phyloP scores from a whole-genome alignment of 1,140 invertebrate genomes.

The Euura lappo region DNA sequence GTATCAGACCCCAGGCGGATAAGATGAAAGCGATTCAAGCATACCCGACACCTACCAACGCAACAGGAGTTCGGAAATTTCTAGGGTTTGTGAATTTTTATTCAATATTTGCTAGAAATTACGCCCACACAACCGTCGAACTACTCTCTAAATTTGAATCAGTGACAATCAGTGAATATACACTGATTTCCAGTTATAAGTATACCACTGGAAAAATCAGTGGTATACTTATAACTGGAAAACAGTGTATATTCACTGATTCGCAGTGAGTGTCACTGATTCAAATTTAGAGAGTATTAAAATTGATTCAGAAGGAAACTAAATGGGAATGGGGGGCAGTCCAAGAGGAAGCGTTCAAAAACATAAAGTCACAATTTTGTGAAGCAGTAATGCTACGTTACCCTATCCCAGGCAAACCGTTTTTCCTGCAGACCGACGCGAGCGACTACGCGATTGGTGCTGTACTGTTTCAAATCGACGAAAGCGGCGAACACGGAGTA shows the following conservation, averaged over 20 bases:
- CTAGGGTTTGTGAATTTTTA: slow-evolving; percentile 55
- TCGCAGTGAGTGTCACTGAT: too few relatives aligned
- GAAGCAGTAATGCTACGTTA: slow-evolving; percentile 36
- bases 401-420: slow-evolving; percentile 31
- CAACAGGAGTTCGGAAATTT: slow-evolving; percentile 49
- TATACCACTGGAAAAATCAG: too few relatives aligned
- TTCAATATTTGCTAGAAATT: slow-evolving; percentile 41
- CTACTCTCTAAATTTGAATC: too few relatives aligned
- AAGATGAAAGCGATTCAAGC: slow-evolving; percentile 36
- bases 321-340: slow-evolving; percentile 23
- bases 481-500: background rate
- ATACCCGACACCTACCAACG: slow-evolving; percentile 38
- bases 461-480: slow-evolving; percentile 35
- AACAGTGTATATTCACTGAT: too few relatives aligned
- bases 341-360: slow-evolving; percentile 21
- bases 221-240: too few relatives aligned
- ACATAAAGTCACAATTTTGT: slow-evolving; percentile 11
- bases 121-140: too few relatives aligned
- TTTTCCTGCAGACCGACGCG: slow-evolving; percentile 42
- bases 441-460: slow-evolving; percentile 37
- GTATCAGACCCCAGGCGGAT: slow-evolving; percentile 34
- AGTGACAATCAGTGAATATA: too few relatives aligned
- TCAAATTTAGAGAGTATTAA: too few relatives aligned
- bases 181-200: too few relatives aligned
- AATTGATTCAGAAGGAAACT: background rate